A percentile compares a stretch with the other conserved stretches of the same genome.
Conservation (phyloP, 2,888 invertebrate genomes). For the Parnassius orleans region DNA sequence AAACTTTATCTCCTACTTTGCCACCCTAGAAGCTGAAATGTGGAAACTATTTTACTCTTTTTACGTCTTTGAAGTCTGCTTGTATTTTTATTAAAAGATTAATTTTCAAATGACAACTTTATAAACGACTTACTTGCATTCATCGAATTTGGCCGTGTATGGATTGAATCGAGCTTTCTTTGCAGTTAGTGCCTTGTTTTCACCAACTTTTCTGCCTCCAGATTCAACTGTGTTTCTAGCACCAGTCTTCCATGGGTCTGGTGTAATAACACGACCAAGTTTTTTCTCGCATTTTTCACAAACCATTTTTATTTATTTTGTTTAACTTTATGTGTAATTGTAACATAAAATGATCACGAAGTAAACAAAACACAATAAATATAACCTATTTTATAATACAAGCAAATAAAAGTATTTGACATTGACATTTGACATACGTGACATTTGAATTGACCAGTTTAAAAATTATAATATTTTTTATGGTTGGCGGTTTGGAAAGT, state of each 20-base stretch:
- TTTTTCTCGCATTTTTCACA: slow-evolving; percentile 96
- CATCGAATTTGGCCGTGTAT: slow-evolving; percentile 87
- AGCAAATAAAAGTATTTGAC: too few relatives aligned
- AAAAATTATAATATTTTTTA: too few relatives aligned
- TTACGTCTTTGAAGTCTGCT: too few relatives aligned
- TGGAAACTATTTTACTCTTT: too few relatives aligned
- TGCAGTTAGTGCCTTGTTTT: slow-evolving; percentile 95
- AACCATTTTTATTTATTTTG: slow-evolving; percentile 84
- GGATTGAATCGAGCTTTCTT: slow-evolving; percentile 92
- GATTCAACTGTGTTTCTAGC: slow-evolving; percentile 95
- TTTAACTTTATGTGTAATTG: not conserved
- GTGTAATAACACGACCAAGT: slow-evolving; percentile 95
- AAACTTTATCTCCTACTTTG: too few relatives aligned
- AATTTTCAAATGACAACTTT: too few relatives aligned
- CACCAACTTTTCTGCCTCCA: slow-evolving; percentile 95
- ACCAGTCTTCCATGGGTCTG: slow-evolving; percentile 97
- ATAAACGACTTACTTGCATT: slow-evolving; percentile 79
- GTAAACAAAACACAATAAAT: not conserved
- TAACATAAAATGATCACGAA: not conserved
- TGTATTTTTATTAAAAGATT: too few relatives aligned
- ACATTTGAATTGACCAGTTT: too few relatives aligned
- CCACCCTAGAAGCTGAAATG: too few relatives aligned
- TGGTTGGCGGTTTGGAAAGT: too few relatives aligned
- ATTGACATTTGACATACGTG: too few relatives aligned
- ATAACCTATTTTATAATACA: not conserved